These are phyloP conservation scores for Decapterus maruadsi DNA, from an alignment of 2,797 vertebrate genomes.

Conservation along the genomic window DNA sequence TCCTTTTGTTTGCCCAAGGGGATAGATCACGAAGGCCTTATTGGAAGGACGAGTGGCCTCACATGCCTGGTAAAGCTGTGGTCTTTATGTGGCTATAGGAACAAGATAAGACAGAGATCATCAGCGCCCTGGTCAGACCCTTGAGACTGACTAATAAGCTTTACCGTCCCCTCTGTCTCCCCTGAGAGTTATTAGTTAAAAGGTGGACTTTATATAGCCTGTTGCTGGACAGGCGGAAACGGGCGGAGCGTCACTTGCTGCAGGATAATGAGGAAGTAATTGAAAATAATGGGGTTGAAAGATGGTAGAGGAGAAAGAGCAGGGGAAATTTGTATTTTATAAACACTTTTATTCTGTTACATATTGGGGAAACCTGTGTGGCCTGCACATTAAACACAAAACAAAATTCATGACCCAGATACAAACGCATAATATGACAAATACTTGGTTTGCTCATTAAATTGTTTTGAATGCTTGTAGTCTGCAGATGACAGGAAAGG, in stretches of 20 bases:
- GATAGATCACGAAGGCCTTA: background rate
- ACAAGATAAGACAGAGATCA: background rate
- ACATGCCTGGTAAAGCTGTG: background rate
- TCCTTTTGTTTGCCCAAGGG: no score
- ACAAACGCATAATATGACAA: background rate
- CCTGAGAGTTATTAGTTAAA: constrained; percentile 9
- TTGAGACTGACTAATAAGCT: constrained; percentile 19
- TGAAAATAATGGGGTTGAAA: constrained; percentile 9
- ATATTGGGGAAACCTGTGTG: no score
- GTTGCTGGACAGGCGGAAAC: background rate
- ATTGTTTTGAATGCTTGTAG: background rate
- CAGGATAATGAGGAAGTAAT: constrained; percentile 44
- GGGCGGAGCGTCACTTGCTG: constrained; percentile 25
- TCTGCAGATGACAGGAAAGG: background rate
- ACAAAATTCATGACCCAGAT: background rate
- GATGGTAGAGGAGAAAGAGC: background rate
- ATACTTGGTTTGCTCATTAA: background rate
- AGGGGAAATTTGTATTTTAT: background rate
- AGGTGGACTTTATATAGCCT: constrained; percentile 24
- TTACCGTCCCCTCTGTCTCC: constrained; percentile 3
- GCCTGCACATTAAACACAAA: background rate
- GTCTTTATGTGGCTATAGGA: background rate
- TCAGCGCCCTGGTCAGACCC: constrained; percentile 3
- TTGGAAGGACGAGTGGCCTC: background rate
- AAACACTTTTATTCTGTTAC: background rate